Evolutionary conservation across 2,797 vertebrate genomes (phyloP).

Genomic region (Cryptoblepharus egeriae): DNA sequence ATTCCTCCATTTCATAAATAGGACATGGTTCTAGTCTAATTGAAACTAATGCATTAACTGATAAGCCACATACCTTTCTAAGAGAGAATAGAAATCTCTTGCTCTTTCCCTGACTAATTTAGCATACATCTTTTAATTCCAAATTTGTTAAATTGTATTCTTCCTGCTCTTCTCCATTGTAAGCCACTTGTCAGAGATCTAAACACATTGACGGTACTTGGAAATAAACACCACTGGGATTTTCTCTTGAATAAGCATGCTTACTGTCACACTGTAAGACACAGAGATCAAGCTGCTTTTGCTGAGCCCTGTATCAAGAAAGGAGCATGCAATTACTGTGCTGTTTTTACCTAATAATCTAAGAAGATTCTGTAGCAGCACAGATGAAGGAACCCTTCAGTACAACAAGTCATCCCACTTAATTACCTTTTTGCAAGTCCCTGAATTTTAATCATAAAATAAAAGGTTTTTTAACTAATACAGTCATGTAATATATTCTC

Average conservation of each 20-base stretch:
- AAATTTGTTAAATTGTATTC: neutral
- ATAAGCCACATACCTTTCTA: neutral
- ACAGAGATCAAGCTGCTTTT: neutral
- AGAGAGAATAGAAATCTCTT: neutral
- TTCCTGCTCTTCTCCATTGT: neutral
- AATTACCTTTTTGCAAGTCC: neutral
- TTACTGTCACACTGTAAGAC: neutral
- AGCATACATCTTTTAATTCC: neutral
- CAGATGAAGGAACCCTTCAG: conserved; percentile 24
- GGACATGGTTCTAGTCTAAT: neutral
- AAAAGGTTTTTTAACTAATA: neutral
- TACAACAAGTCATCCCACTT: too few relatives aligned
- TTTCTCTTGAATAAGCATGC: neutral
- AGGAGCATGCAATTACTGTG: conserved; percentile 36
- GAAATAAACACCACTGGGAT: neutral
- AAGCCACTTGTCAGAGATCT: too few relatives aligned
- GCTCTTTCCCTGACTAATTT: neutral
- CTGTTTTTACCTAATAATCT: conserved; percentile 19
- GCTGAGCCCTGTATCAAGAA: neutral
- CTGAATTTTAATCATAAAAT: neutral
- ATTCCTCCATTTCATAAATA: too few relatives aligned
- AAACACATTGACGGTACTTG: neutral
- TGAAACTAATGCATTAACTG: neutral
- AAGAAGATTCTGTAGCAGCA: conserved; percentile 39
- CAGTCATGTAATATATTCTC: neutral